Evolutionary conservation across 2,113 vertebrate genomes (phyloP), one percentile per base, ranked within the genome.

Genomic region (Excalfactoria chinensis): DNA sequence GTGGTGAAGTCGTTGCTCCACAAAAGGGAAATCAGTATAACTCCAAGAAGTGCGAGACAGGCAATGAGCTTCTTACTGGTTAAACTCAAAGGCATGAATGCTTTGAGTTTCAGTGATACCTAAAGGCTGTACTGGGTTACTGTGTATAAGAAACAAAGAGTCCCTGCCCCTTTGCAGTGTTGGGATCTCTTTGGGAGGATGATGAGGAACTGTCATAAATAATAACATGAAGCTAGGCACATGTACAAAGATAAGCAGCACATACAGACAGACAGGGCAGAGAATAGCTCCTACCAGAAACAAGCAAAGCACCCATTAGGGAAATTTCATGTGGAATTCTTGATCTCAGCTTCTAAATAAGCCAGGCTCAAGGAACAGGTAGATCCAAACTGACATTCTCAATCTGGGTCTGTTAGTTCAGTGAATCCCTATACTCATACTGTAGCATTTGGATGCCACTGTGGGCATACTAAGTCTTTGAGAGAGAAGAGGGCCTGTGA

Each of bases 11-110:
- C 80, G 37, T 82, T 82, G 84, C 35, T 82, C 63, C 70, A 67
- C 62, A 56, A 35, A 94, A 89, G 28, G 90, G 46, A 79, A 83
- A 72, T 76, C 84, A 89, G 76, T 89, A 93, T 85, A 89, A 30
- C 37, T 82, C 23, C 34, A 79, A 82, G 48, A 89, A 63, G 3
- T 59, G 41, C 59, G 60, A 86, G 72, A 79, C 35, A 53, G 69
- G 32, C 55, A 49, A 51, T 62, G 53, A 63, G 82, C 76, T 92
- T 55, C 25, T 86, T 64, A n/a, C 77, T 87, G 59, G 34, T 88
- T 83, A 73, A 73, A 83, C 34, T 56, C 51, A 67, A 48, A 40
- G 67, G 84, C 90, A 93, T 82, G 69, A 92, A 51, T 60, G 34
- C 76, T 46, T 64, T 59, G 56, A 83, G 34, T 89, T 93, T 37